Conservation (phyloP, 2,888 invertebrate genomes). For the Sipha maydis region DNA sequence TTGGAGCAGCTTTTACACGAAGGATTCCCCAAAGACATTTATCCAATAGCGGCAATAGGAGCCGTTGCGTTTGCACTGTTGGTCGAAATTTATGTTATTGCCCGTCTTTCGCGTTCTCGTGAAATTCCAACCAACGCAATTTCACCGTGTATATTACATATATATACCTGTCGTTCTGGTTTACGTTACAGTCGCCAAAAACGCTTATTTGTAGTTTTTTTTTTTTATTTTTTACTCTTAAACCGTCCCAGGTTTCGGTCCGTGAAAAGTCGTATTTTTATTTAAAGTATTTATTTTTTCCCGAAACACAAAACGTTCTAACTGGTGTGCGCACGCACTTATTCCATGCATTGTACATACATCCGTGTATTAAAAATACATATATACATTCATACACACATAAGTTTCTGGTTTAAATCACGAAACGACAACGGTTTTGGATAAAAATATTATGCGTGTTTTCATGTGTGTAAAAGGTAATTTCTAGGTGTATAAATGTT, state of each 20-base stretch:
- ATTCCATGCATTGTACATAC: background rate
- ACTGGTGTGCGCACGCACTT: background rate
- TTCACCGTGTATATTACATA: constrained; percentile 3
- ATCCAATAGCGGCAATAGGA: background rate
- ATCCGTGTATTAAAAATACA: background rate
- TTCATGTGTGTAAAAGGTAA: background rate
- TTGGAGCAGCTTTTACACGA: background rate
- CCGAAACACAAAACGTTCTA: background rate
- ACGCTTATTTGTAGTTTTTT: constrained; percentile 40
- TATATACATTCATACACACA: background rate
- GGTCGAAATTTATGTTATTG: constrained; percentile 58
- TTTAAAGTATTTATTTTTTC: background rate
- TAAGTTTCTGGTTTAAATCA: background rate
- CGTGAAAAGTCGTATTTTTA: background rate
- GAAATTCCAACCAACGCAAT: constrained; percentile 48
- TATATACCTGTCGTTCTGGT: constrained; percentile 42
- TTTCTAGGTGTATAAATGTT: background rate
- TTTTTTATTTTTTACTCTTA: background rate
- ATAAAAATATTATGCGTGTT: background rate
- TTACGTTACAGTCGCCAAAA: constrained; percentile 26
- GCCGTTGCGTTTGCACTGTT: constrained; percentile 12
- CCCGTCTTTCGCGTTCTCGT: constrained; percentile 12
- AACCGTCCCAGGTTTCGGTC: background rate
- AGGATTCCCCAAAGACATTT: constrained; percentile 52
- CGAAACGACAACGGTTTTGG: background rate